A percentile compares a stretch with the other conserved stretches of the same genome.
phyloP scores from a whole-genome alignment of 2,888 invertebrate genomes.

The Nymphalis c-album region DNA sequence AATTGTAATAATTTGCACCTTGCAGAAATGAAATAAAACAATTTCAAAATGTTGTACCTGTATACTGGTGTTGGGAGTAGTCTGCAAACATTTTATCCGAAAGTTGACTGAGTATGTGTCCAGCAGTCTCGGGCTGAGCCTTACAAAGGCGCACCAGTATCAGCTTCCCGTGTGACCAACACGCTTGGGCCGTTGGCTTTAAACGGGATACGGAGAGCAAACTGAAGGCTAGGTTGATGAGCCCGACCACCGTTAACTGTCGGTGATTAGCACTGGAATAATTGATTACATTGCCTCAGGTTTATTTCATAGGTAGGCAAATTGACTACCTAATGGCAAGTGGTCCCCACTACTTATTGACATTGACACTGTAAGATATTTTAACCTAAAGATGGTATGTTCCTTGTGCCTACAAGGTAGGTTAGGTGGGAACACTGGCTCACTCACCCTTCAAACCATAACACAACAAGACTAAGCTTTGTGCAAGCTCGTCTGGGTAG shows the following conservation, averaged over 20 bases:
- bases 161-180: constrained; percentile 66
- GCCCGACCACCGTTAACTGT: constrained; percentile 64
- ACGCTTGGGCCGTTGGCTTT: constrained; percentile 49
- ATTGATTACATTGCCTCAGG: too few species aligned
- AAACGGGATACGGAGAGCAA: constrained; percentile 54
- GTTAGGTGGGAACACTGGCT: too few species aligned
- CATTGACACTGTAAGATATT: too few species aligned
- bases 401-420: too few species aligned
- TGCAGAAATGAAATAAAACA: too few species aligned
- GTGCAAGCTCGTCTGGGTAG: too few species aligned
- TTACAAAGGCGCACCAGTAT: constrained; percentile 64
- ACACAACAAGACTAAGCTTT: too few species aligned
- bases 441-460: too few species aligned
- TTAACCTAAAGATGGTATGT: too few species aligned
- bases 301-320: neutral
- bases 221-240: constrained; percentile 65
- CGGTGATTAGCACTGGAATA: constrained; percentile 66
- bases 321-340: neutral
- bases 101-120: constrained; percentile 58
- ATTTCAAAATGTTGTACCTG: constrained; percentile 48
- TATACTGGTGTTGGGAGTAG: constrained; percentile 54
- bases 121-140: constrained; percentile 61
- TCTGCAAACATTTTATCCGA: constrained; percentile 60
- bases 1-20: too few species aligned
- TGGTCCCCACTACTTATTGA: too few species aligned